Evolutionary conservation across 2,888 invertebrate genomes (phyloP), one percentile per base, ranked within the genome.

Genomic region (Himalopsyche japonica): DNA sequence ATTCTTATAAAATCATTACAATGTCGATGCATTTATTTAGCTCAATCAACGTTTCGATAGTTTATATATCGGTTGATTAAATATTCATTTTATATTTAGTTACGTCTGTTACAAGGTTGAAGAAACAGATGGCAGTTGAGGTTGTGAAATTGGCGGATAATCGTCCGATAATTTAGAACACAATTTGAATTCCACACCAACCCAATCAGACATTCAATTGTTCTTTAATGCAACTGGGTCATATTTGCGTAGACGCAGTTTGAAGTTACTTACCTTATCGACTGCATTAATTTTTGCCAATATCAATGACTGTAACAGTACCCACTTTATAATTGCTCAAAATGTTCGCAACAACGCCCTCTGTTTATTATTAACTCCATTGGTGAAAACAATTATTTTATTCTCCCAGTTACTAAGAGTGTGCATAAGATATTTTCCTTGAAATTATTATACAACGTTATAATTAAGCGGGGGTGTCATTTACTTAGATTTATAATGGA

Each of bases 211-310:
- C 20, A 82, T 85, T 76, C 70, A 76, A 85, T 85, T 85, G 85
- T 85, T 85, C 70, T 30, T 34, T 18, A 79, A 83, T 85, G 85
- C 77, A 85, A 82, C 70, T 76, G 30, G 83, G 85, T 85, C 78
- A 76, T 48, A 47, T 79, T 79, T 70, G 70, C 70, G 70, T 70
- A 27, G 70, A 70, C 27, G 30, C 27, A 70, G 30, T 30, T 70
- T 27, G 12, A 15, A 43, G 43, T 15, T 70, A 24, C 18, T n/a
- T 49, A 49, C 49, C 49, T 49, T 24, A 70, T 27, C 70, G 27
- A 70, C 15, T 70, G 70, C 70, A 70, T 70, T 70, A 30, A 70
- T 27, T 70, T 24, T 15, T 27, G 8, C 27, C 27, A 27, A 27
- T 70, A 12, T 70, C 43, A 24, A 20, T 57, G 24, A 57, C 43